A percentile compares a stretch with the other conserved stretches of the same genome.
These are phyloP conservation scores for Hyaena hyaena DNA, from an alignment of 2,113 vertebrate genomes.

Conservation along the genomic window DNA sequence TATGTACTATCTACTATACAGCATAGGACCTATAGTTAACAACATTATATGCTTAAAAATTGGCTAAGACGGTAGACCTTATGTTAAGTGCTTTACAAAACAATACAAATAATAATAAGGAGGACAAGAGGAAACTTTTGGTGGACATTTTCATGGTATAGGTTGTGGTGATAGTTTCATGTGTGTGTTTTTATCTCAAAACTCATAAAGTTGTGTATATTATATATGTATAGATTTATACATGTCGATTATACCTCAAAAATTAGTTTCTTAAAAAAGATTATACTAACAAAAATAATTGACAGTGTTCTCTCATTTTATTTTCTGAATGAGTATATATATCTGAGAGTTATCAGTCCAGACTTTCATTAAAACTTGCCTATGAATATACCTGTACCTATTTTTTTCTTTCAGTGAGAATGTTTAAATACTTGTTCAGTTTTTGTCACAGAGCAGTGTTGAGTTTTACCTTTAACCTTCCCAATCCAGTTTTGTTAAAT, in stretches of 20 bases:
- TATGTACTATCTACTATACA: neutral
- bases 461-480: neutral
- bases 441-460: neutral
- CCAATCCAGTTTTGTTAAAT: neutral
- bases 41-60: neutral
- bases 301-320: neutral
- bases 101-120: neutral
- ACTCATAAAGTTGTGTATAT: neutral
- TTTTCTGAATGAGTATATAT: neutral
- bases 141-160: neutral
- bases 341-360: neutral
- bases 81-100: neutral
- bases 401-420: neutral
- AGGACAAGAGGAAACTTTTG: neutral
- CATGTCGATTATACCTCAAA: neutral
- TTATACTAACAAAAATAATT: neutral
- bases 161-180: neutral
- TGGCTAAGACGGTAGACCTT: neutral
- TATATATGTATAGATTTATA: neutral
- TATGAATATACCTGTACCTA: neutral
- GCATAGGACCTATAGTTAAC: neutral
- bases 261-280: neutral
- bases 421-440: neutral
- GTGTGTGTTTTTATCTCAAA: neutral
- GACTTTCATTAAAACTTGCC: neutral